phyloP scores from a whole-genome alignment of 1,140 invertebrate species.

The Hirudo medicinalis region DNA sequence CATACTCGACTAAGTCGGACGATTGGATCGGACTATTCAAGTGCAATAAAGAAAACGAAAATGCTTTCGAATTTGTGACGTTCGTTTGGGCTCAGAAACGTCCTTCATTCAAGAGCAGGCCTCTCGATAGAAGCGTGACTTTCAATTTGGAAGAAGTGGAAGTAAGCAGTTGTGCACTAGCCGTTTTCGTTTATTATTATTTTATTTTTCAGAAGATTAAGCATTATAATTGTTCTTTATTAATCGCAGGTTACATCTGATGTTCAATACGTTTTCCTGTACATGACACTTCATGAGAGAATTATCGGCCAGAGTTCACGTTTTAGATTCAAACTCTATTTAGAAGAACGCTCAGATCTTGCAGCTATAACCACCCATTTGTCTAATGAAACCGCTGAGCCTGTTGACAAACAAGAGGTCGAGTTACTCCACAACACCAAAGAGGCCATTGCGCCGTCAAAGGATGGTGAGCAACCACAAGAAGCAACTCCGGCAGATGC shows the following conservation, averaged over 20 bases:
- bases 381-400: background rate
- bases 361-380: background rate
- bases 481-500: background rate
- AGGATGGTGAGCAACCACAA: background rate
- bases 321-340: background rate
- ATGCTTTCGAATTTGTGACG: background rate
- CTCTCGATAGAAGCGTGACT: background rate
- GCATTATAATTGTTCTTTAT: background rate
- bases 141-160: background rate
- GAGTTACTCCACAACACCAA: background rate
- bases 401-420: background rate
- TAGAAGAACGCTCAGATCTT: background rate
- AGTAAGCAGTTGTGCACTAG: background rate
- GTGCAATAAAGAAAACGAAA: background rate
- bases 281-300: conserved; percentile 1
- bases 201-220: background rate
- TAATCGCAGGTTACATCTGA: background rate
- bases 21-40: conserved; percentile 3
- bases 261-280: background rate
- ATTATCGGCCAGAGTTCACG: conserved; percentile 1
- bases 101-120: background rate
- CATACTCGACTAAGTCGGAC: background rate
- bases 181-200: background rate
- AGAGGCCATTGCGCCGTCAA: background rate
- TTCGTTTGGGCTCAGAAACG: background rate